phyloP scores from a whole-genome alignment of 2,888 invertebrate species.

The Erynnis tages region DNA sequence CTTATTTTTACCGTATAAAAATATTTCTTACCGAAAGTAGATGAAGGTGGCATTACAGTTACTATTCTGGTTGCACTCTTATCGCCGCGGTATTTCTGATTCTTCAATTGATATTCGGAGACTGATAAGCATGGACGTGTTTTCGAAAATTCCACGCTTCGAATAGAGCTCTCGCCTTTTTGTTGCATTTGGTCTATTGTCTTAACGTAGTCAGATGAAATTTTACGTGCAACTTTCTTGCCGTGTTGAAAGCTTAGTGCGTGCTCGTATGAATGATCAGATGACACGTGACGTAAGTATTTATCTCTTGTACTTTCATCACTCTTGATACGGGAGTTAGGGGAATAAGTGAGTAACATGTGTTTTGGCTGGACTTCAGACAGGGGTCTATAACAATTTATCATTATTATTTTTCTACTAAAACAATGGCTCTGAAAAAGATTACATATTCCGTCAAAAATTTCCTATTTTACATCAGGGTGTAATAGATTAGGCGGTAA shows the following conservation, averaged over 20 bases:
- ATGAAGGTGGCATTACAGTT: conserved; percentile 21
- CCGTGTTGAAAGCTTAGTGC: conserved; percentile 57
- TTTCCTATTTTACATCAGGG: too few species aligned
- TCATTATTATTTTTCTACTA: too few species aligned
- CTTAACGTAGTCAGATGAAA: conserved; percentile 65
- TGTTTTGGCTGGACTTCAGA: conserved; percentile 39
- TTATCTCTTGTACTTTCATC: conserved; percentile 41
- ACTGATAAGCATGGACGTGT: conserved; percentile 56
- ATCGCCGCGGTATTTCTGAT: conserved; percentile 43
- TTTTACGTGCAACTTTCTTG: conserved; percentile 51
- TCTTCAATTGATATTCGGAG: conserved; percentile 53
- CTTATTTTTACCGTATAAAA: too few species aligned
- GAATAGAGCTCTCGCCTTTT: conserved; percentile 45
- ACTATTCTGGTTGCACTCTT: conserved; percentile 26
- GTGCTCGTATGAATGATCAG: conserved; percentile 43
- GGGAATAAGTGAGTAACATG: conserved; percentile 47
- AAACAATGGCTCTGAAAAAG: too few species aligned
- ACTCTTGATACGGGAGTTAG: conserved; percentile 36
- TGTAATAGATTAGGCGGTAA: too few species aligned
- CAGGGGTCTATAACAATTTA: conserved; percentile 48
- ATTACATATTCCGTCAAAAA: too few species aligned
- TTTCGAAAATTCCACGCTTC: conserved; percentile 57
- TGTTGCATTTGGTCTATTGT: conserved; percentile 54
- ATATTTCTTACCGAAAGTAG: conserved; percentile 13
- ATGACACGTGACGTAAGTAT: conserved; percentile 40